Base-by-base conservation (phyloP, 2,888 invertebrate species). In the Conops quadrifasciatus region DNA sequence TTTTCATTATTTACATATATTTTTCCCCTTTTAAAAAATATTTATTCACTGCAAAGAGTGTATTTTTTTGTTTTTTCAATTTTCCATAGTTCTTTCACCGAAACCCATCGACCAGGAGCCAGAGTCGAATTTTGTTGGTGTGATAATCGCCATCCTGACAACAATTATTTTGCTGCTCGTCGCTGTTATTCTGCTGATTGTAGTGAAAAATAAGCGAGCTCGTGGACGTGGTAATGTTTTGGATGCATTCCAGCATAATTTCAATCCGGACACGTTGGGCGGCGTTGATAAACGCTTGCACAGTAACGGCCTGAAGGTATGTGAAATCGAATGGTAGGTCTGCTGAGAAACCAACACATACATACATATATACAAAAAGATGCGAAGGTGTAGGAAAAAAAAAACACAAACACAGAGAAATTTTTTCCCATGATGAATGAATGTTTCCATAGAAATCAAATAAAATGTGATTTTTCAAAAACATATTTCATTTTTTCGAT, bases 121-220 rank as follows among this genome's bases (percentile, higher is more conserved):
- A 75, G 89, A 88, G 81, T 88, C 88, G 74, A 88, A 90, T 84
- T 85, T 86, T 74, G 90, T 91, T 78, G 91, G 91, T 75, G 87
- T 90, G 77, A 89, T 92, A 80, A 91, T 92, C 79, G 91, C 92
- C 65, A 89, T 91, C 71, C 87, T 93, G 78, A 90, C 91, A 58
- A 91, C 92, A 67, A 90, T 93, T 78, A 92, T 93, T 79, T 87
- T 93, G 75, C 87, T 93, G 80, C 88, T 92, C 72, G 88, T 91
- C 75, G 90, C 89, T 60, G 90, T 91, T 74, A 92, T 93, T 82
- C 87, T 90, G 76, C 89, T 92, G 84, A 91, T 93, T 85, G 89
- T 91, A 78, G 88, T 90, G 75, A 87, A 91, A 75, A 91, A 90
- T 82, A 89, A 90, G 78, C 88, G 89, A 67, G 83, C 83, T 72